Evolutionary conservation across 2,888 invertebrate species (phyloP).

Genomic region (Epistrophe grossulariae): DNA sequence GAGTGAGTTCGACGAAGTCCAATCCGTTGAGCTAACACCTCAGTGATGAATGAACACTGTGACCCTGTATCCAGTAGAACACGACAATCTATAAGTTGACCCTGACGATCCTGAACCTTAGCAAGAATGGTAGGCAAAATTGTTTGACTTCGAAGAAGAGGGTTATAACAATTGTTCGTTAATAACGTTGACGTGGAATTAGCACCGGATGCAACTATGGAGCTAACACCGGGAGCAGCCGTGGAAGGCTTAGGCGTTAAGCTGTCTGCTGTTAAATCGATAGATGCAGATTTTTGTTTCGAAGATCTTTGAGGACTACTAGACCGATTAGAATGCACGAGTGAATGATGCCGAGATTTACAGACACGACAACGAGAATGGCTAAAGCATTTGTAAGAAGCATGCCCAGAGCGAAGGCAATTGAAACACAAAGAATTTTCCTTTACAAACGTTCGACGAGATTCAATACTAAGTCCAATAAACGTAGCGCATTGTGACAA

Average conservation of each 20-base stretch:
- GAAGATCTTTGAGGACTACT: neutral
- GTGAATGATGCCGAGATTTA: constrained; percentile 2
- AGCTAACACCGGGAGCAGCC: too few species aligned
- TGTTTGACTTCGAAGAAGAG: neutral
- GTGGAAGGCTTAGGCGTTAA: neutral
- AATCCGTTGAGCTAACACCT: constrained; percentile 4
- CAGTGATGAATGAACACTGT: neutral
- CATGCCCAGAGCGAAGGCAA: constrained; percentile 1
- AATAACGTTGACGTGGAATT: neutral
- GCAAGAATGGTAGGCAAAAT: constrained; percentile 6
- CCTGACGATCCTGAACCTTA: neutral
- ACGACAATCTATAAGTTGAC: neutral
- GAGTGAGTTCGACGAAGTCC: neutral
- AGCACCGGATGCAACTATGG: neutral
- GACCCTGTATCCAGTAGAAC: neutral
- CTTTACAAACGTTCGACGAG: constrained; percentile 11
- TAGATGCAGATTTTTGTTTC: neutral
- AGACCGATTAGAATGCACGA: neutral
- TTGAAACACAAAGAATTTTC: neutral
- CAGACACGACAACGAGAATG: too few species aligned
- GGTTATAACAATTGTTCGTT: neutral
- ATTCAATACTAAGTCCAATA: constrained; percentile 9
- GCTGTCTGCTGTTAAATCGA: neutral
- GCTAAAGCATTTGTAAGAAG: constrained; percentile 16
- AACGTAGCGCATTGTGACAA: neutral